These are phyloP conservation scores for Oscheius sp. DNA, from an alignment of 2,888 invertebrate species.

Conservation along the genomic window DNA sequence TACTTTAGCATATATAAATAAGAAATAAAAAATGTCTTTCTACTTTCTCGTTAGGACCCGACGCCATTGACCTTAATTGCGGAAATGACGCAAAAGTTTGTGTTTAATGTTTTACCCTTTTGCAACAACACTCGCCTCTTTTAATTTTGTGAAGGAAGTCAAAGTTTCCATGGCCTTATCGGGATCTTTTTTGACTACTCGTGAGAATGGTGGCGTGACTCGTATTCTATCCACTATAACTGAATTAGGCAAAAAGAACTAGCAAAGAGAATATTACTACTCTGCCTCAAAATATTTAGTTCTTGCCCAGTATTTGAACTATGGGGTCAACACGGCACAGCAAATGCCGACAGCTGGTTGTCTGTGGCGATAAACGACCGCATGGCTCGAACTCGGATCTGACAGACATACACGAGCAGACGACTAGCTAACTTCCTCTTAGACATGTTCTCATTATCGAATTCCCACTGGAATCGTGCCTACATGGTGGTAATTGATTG, in stretches of 20 bases:
- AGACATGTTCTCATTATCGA: not conserved
- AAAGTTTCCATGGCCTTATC: no score
- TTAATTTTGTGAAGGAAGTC: no score
- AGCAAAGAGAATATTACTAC: not conserved
- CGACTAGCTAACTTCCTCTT: not conserved
- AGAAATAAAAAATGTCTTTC: no score
- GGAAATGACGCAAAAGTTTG: no score
- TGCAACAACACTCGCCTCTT: no score
- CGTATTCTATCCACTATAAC: not conserved
- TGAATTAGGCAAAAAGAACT: not conserved
- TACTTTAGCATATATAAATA: no score
- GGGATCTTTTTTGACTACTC: not conserved
- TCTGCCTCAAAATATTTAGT: not conserved
- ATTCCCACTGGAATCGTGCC: not conserved
- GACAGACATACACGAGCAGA: slow-evolving; percentile 7
- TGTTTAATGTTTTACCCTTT: no score
- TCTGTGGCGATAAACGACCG: slow-evolving; percentile 31
- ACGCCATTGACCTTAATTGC: no score
- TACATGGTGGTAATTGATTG: not conserved
- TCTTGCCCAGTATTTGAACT: slow-evolving; percentile 28
- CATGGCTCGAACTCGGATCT: slow-evolving; percentile 8
- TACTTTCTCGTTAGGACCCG: no score
- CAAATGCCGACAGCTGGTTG: slow-evolving; percentile 30
- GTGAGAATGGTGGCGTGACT: slow-evolving; percentile 27
- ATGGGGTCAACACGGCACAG: slow-evolving; percentile 17